Conservation (phyloP, 2,797 vertebrate genomes). For the Enteromius unitaeniatus region DNA sequence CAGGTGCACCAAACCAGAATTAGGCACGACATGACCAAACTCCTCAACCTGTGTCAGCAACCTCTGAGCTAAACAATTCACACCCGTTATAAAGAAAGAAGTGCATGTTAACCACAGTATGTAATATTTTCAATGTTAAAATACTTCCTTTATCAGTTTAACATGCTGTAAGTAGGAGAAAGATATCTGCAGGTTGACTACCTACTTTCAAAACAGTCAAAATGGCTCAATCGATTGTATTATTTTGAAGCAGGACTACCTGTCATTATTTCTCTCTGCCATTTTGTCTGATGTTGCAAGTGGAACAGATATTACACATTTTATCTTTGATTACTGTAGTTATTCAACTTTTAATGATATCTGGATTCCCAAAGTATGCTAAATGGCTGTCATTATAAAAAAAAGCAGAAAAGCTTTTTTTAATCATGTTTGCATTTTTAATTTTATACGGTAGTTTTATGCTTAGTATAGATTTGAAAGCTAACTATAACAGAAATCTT, state of each 20-base stretch:
- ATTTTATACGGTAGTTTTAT: not conserved
- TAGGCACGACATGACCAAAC: not conserved
- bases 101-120: not conserved
- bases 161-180: not conserved
- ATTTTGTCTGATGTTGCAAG: not conserved
- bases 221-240: not conserved
- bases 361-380: not conserved
- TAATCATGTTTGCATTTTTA: not conserved
- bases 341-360: not conserved
- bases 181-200: not conserved
- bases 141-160: not conserved
- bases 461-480: not conserved
- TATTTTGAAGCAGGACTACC: not conserved
- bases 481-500: not conserved
- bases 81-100: not conserved
- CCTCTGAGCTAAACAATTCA: not conserved
- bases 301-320: not conserved
- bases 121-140: not conserved
- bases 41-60: not conserved
- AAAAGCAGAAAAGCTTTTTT: not conserved
- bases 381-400: not conserved
- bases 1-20: slow-evolving; percentile 7
- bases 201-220: not conserved
- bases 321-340: not conserved
- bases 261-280: not conserved